Percentiles rank a stretch among this genome's conserved stretches.
phyloP scores from a whole-genome alignment of 2,113 vertebrate genomes.

The Thryonomys swinderianus region DNA sequence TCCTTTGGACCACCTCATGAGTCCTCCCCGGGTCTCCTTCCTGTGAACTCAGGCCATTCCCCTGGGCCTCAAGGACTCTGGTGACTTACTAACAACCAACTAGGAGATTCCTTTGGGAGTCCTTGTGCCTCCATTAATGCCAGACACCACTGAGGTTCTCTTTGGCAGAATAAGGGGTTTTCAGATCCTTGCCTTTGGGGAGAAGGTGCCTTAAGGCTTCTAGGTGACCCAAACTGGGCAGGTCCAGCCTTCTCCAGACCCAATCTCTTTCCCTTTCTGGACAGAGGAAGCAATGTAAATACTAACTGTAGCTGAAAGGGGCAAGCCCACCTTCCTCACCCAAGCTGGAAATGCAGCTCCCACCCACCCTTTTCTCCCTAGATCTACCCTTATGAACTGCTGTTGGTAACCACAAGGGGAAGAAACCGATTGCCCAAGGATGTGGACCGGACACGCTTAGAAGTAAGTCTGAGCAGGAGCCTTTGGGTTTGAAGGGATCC shows the following conservation, averaged over 20 bases:
- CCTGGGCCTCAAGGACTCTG: neutral
- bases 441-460: constrained; percentile 95
- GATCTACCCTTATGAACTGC: constrained; percentile 97
- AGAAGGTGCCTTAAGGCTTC: neutral
- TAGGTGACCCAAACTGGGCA: neutral
- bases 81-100: neutral
- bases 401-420: constrained; percentile 97
- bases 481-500: neutral
- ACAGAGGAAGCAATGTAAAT: neutral
- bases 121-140: neutral
- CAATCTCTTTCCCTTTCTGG: neutral
- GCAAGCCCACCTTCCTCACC: neutral
- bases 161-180: neutral
- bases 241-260: constrained; percentile 24
- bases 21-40: neutral
- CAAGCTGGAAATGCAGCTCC: neutral
- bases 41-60: neutral
- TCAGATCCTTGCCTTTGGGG: neutral
- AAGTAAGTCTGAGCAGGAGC: constrained; percentile 87
- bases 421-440: constrained; percentile 96
- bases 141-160: neutral
- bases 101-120: neutral
- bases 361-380: constrained; percentile 75
- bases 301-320: neutral
- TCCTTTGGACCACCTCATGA: neutral